A percentile compares a stretch with the other conserved stretches of the same genome.
These are phyloP conservation scores for Tokudaia muenninki DNA, from an alignment of 2,797 vertebrate genomes.

Conservation along the genomic window DNA sequence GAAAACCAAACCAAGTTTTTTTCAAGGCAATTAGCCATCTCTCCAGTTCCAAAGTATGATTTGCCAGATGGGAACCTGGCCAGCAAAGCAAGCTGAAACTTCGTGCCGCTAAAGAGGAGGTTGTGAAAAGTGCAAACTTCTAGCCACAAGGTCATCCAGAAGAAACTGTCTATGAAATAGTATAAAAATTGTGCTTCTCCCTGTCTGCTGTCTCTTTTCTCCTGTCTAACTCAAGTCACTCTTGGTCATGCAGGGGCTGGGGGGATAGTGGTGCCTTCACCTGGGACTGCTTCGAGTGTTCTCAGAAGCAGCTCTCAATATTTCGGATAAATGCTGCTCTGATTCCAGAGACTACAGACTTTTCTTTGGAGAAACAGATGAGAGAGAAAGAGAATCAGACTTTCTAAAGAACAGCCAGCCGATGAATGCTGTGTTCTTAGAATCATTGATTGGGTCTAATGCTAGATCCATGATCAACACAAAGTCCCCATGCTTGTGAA, in stretches of 20 bases:
- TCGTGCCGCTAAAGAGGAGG: conserved; percentile 76
- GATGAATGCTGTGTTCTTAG: neutral
- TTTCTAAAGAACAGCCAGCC: neutral
- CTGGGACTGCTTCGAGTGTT: neutral
- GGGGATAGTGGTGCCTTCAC: neutral
- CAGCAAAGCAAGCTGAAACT: conserved; percentile 82
- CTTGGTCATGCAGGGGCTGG: neutral
- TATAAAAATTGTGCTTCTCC: neutral
- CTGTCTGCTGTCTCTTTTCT: neutral
- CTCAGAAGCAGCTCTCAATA: neutral
- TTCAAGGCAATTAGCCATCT: neutral
- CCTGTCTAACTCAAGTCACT: neutral
- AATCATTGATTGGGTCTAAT: neutral
- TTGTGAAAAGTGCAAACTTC: conserved; percentile 62
- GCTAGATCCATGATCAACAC: neutral
- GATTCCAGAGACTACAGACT: neutral
- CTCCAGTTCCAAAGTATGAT: neutral
- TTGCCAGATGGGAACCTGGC: conserved; percentile 73
- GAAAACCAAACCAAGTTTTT: neutral
- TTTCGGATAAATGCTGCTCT: neutral
- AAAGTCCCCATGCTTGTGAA: neutral
- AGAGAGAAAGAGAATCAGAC: neutral
- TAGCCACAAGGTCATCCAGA: conserved; percentile 41
- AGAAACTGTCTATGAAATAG: conserved; percentile 40
- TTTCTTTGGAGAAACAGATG: neutral